Evolutionary conservation across 2,888 invertebrate genomes (phyloP).

Genomic region (Drosophila cognata): DNA sequence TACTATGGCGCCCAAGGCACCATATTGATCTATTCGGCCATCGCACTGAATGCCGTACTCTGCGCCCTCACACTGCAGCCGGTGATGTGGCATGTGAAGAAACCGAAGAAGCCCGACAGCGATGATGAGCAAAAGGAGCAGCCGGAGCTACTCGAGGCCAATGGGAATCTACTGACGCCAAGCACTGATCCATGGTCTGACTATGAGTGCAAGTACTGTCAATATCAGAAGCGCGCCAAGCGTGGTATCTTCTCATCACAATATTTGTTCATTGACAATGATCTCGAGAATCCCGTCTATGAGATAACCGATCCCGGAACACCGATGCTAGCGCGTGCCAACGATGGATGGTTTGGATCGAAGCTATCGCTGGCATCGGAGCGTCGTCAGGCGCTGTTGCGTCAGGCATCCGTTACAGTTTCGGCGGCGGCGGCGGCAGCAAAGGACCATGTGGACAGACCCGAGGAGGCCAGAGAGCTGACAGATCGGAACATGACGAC

Average conservation of each 20-base stretch:
- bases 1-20: constrained; percentile 89
- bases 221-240: constrained; percentile 72
- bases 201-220: constrained; percentile 82
- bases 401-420: constrained; percentile 45
- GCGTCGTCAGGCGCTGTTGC: constrained; percentile 61
- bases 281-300: constrained; percentile 87
- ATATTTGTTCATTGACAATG: constrained; percentile 86
- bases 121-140: constrained; percentile 29
- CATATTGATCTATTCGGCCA: constrained; percentile 88
- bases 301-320: constrained; percentile 89
- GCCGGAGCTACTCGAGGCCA: constrained; percentile 56
- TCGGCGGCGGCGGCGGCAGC: constrained; percentile 40
- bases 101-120: constrained; percentile 71
- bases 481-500: constrained; percentile 18
- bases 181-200: constrained; percentile 60
- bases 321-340: constrained; percentile 87
- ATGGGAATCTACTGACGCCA: constrained; percentile 63
- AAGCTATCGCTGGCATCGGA: constrained; percentile 81
- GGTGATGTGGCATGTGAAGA: constrained; percentile 89
- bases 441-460: constrained; percentile 52
- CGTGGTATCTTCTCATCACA: constrained; percentile 82
- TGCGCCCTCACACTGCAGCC: constrained; percentile 90
- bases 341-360: constrained; percentile 84
- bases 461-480: constrained; percentile 38
- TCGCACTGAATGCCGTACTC: constrained; percentile 88